phyloP scores from a whole-genome alignment of 2,888 invertebrate species.

The Dryomyza anilis region DNA sequence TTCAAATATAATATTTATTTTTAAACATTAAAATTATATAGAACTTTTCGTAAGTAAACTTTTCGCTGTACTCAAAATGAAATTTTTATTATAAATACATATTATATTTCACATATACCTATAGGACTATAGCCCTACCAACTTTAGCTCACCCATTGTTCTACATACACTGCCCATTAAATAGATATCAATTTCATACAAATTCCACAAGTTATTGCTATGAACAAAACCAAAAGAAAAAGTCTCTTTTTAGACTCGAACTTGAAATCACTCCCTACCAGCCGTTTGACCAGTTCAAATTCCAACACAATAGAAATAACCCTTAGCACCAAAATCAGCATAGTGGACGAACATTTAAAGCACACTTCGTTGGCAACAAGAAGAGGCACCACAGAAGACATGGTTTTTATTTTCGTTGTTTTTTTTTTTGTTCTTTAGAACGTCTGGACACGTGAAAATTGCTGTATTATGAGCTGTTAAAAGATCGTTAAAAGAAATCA shows the following conservation, averaged over 20 bases:
- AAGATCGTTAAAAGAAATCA: conserved; percentile 44
- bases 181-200: conserved; percentile 8
- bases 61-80: no score
- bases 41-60: no score
- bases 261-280: conserved; percentile 13
- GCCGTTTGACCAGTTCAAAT: conserved; percentile 1
- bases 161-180: background rate
- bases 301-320: background rate
- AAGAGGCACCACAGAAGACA: no score
- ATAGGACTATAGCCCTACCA: no score
- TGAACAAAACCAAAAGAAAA: background rate
- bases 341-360: background rate
- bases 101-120: no score
- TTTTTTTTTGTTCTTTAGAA: no score
- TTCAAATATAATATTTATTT: no score
- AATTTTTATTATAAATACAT: no score
- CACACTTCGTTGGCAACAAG: conserved; percentile 6
- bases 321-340: background rate
- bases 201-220: background rate
- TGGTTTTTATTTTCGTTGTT: background rate
- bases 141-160: no score
- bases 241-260: background rate
- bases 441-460: conserved; percentile 53
- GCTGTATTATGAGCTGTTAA: conserved; percentile 58
- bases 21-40: no score